Conservation (phyloP, 2,113 vertebrate genomes). For the Amazona guildingii region DNA sequence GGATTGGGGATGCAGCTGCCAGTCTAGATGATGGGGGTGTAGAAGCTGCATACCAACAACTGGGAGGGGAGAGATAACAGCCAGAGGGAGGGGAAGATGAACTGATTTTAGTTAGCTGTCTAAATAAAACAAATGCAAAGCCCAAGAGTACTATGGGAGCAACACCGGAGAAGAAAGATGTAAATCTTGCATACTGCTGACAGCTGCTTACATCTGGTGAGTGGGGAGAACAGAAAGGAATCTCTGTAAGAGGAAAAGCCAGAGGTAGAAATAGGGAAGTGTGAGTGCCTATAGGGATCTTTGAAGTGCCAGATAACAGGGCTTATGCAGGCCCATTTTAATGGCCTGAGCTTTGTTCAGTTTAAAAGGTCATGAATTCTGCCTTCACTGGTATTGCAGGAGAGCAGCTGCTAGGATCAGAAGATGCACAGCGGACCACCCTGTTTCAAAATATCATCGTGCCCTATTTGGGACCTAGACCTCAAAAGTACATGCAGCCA, state of each 20-base stretch:
- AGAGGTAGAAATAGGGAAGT: neutral
- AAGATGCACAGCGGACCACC: neutral
- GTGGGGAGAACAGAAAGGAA: neutral
- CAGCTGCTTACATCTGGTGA: neutral
- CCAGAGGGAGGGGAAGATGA: neutral
- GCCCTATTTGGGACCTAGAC: neutral
- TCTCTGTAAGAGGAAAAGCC: neutral
- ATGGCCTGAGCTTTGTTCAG: neutral
- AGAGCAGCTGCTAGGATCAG: neutral
- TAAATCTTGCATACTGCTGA: neutral
- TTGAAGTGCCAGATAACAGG: neutral
- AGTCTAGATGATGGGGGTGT: neutral
- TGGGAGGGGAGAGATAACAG: neutral
- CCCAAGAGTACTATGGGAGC: neutral
- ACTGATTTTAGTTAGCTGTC: neutral
- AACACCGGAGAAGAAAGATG: neutral
- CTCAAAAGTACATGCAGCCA: neutral
- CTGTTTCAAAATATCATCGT: neutral
- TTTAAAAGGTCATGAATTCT: neutral
- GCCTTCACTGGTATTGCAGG: neutral
- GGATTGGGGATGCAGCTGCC: neutral
- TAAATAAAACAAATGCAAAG: neutral
- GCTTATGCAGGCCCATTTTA: neutral
- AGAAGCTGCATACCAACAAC: neutral
- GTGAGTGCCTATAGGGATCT: neutral